These are phyloP conservation scores for Diplodus puntazzo DNA, from an alignment of 2,797 vertebrate genomes.

Conservation along the genomic window DNA sequence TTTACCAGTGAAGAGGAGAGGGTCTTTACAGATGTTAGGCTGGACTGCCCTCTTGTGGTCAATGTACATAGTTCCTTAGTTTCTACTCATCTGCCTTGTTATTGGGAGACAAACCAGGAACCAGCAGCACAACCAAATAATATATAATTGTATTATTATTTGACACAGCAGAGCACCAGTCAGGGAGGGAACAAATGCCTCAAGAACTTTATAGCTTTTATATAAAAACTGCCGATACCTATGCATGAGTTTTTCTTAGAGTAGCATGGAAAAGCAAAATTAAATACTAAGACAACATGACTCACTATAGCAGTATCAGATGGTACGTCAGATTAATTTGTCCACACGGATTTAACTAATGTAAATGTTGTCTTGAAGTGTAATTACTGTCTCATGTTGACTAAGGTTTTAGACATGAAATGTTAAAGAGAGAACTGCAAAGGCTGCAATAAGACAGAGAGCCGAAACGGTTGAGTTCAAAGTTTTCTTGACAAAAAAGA, in stretches of 20 bases:
- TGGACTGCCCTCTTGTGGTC: conserved; percentile 81
- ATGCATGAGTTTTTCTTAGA: background rate
- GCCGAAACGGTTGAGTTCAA: too few species aligned
- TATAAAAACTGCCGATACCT: background rate
- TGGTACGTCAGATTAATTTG: background rate
- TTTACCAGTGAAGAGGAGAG: background rate
- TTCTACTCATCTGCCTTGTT: background rate
- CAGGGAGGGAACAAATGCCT: background rate
- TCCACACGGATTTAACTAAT: background rate
- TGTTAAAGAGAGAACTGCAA: too few species aligned
- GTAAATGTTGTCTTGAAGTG: background rate
- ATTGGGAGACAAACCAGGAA: background rate
- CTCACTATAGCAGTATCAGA: background rate
- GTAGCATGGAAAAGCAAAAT: background rate
- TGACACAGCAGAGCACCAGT: background rate
- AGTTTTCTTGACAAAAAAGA: too few species aligned
- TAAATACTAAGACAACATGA: background rate
- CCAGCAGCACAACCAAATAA: background rate
- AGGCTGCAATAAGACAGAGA: background rate
- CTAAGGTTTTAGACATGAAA: too few species aligned
- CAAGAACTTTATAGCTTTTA: background rate
- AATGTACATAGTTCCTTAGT: background rate
- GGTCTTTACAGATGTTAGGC: conserved; percentile 32
- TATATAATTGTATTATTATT: too few species aligned
- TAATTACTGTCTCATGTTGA: background rate